Percentiles rank a stretch among this genome's conserved stretches.
These are phyloP conservation scores for Tetramorium parvispinum DNA, from an alignment of 1,140 invertebrate genomes.

Conservation along the genomic window DNA sequence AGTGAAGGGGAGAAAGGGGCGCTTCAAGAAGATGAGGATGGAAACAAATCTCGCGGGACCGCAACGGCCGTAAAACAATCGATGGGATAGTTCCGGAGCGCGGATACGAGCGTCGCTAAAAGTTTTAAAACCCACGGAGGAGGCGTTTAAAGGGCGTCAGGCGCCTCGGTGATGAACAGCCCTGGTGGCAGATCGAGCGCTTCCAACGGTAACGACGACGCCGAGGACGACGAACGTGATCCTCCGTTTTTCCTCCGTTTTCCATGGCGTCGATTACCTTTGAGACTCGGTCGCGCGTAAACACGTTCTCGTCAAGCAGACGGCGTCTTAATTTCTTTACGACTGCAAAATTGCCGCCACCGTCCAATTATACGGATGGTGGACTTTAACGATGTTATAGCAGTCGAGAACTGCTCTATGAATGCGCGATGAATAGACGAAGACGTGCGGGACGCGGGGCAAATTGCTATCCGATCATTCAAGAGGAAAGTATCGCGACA, in stretches of 20 bases:
- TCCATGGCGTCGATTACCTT: constrained; percentile 45
- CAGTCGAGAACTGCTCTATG: constrained; percentile 7
- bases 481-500: neutral
- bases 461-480: constrained; percentile 20
- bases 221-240: constrained; percentile 17
- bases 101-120: constrained; percentile 51
- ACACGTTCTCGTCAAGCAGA: constrained; percentile 41
- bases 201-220: neutral
- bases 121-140: constrained; percentile 72
- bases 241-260: constrained; percentile 16
- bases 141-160: constrained; percentile 63
- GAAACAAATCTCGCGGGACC: constrained; percentile 48
- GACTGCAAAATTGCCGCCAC: constrained; percentile 31
- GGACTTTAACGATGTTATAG: constrained; percentile 34
- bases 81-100: constrained; percentile 43
- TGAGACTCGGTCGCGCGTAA: constrained; percentile 47
- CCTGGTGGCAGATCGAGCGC: constrained; percentile 10
- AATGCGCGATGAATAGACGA: constrained; percentile 37
- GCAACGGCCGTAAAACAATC: constrained; percentile 67
- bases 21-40: constrained; percentile 23
- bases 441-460: neutral
- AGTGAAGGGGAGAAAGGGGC: neutral
- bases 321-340: constrained; percentile 49
- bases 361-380: constrained; percentile 43
- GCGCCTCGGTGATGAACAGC: constrained; percentile 45